A percentile compares a stretch with the other conserved stretches of the same genome.
phyloP scores from a whole-genome alignment of 2,797 vertebrate species.

The Cirrhinus molitorella region DNA sequence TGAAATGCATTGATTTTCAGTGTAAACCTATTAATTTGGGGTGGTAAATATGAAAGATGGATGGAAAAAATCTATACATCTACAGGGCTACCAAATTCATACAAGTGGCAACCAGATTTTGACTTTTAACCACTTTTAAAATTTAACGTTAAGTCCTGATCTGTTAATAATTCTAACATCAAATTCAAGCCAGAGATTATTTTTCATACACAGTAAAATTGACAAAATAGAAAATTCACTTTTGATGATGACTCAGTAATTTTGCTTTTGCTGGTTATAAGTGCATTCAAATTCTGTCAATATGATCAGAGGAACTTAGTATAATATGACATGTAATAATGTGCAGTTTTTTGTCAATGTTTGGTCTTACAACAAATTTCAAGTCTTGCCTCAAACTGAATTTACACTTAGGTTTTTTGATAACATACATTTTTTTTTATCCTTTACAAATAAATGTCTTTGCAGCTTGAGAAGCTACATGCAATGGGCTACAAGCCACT shows the following conservation, averaged over 20 bases:
- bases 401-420: neutral
- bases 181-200: neutral
- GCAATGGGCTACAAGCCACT: slow-evolving; percentile 10
- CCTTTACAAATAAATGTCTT: slow-evolving; percentile 1
- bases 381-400: neutral
- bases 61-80: neutral
- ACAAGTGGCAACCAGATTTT: neutral
- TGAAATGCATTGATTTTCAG: neutral
- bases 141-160: neutral
- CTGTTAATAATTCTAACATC: slow-evolving; percentile 1
- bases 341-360: slow-evolving; percentile 1
- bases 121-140: slow-evolving; percentile 8
- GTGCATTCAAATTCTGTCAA: too few species aligned
- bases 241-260: neutral
- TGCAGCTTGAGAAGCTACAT: slow-evolving; percentile 12
- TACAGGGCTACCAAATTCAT: neutral
- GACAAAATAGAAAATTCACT: neutral
- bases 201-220: neutral
- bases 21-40: neutral
- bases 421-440: neutral
- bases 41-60: slow-evolving; percentile 1
- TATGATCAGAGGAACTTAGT: neutral
- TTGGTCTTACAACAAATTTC: neutral
- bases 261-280: too few species aligned
- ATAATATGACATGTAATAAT: neutral